Evolutionary conservation across 2,888 invertebrate genomes (phyloP), one percentile per base, ranked within the genome.

Genomic region (Drosophila sordidula): DNA sequence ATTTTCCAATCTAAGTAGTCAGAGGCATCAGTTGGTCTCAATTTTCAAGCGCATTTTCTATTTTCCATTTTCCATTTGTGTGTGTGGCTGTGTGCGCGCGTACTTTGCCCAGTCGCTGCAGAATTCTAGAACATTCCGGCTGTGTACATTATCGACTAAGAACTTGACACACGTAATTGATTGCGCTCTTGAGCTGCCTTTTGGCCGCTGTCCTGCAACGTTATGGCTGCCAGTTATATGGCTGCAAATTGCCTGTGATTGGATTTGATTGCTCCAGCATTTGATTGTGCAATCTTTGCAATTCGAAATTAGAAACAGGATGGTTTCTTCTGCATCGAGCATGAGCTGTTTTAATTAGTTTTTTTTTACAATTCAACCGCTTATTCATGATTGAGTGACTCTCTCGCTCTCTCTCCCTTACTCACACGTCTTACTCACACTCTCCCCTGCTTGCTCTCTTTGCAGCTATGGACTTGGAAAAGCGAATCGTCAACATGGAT

Each of bases 401-500:
- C 32, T 41, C 42, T 16, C 25, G 36, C 32, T 34, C 18, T 39
- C 14, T 42, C 11, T 26, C 29, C 41, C 22, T 22, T 39, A 44
- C 47, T 36, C 22, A 16, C 22, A 3, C 18, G 14, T 47, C 29
- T 58, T 32, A 61, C 56, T 62, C 32, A 62, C 55, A 62, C 55
- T 47, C 52, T 34, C 12, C 12, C 38, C 14, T 22, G 49, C 26
- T 54, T 49, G 34, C 46, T 55, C 32, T 64, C 49, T 55, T 70
- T 76, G 36, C 64, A 84, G 80, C 46, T 72, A 74, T 77, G 66
- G 51, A 70, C 50, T 67, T 76, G 75, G 67, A 75, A 55, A 78
- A 63, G 55, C 68, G 62, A 61, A 69, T 69, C 61, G 34, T 36
- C 69, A 71, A 56, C 58, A 82, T 79, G 62, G 64, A 70, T 67